Base-by-base conservation (phyloP, 2,888 invertebrate species). In the Psylliodes chrysocephalus region DNA sequence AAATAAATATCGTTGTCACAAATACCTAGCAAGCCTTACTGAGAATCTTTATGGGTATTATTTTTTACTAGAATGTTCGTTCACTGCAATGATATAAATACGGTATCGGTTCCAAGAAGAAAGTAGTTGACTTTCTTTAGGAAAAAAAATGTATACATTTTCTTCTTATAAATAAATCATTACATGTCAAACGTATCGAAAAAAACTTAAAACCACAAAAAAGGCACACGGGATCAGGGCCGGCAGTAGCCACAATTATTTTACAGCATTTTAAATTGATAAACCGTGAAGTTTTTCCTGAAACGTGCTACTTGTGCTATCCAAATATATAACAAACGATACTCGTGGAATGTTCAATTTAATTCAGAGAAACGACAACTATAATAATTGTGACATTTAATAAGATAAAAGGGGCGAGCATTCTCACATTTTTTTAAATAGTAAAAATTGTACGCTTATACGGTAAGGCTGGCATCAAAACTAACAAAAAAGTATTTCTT, bases 161-260 rank as follows among this genome's bases (percentile, higher is more conserved):
- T 54, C 54, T 54, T 54, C 54, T 54, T 54, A 54, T 54, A 54
- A 54, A 54, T 54, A 42, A 54, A 54, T 42, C 42, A 52, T 52
- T 7, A 17, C 35, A 53, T 53, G 53, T 38, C 40, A 53, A 14
- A 22, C 38, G 53, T 33, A 22, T 53, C 38, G n/a, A 40, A 53
- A 18, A 38, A n/a, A 38, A 53, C 53, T 17, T 53, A 53, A 53
- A 22, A 40, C 38, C 53, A 35, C 35, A 53, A 53, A 53, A 18
- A 38, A 18, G 42, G 18, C 42, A 42, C 18, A 3, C 8, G 10
- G 2, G 1, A 42, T 15, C 42, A 42, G 42, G 18, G n/a, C 8
- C 42, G 42, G 42, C 42, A 42, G 42, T 1, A 18, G 18, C 6
- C n/a, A n/a, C n/a, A n/a, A n/a, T n/a, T n/a, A n/a, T n/a, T n/a